Conservation (phyloP, 2,797 vertebrate genomes). For the Botia kubotai region DNA sequence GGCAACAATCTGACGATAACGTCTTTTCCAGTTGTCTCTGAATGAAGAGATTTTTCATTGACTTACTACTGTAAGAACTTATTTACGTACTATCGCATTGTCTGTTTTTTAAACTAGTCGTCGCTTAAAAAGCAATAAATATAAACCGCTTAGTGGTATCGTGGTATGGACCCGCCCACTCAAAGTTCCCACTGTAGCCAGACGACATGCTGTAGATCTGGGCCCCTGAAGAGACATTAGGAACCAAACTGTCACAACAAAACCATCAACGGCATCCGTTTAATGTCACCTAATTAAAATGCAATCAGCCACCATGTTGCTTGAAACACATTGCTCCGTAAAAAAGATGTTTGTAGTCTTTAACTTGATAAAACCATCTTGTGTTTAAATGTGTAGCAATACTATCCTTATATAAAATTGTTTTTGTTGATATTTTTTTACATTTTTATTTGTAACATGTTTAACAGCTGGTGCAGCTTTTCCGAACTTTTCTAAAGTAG, state of each 20-base stretch:
- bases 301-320: neutral
- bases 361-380: no score
- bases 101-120: no score
- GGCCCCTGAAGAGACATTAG: slow-evolving; percentile 61
- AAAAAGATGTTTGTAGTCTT: neutral
- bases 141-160: slow-evolving; percentile 59
- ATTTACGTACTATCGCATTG: no score
- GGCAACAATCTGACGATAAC: slow-evolving; percentile 71
- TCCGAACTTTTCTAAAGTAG: no score
- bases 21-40: slow-evolving; percentile 72
- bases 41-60: neutral
- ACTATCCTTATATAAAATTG: no score
- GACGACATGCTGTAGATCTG: slow-evolving; percentile 70
- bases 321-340: neutral
- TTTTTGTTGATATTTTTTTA: no score
- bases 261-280: neutral
- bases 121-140: no score
- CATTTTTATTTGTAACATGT: no score
- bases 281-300: neutral
- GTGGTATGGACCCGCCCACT: slow-evolving; percentile 54
- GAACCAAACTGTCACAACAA: neutral
- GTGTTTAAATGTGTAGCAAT: neutral
- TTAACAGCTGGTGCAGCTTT: no score
- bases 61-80: no score
- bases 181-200: slow-evolving; percentile 68